Evolutionary conservation across 2,888 invertebrate genomes (phyloP).

Genomic region (Apamea crenata): DNA sequence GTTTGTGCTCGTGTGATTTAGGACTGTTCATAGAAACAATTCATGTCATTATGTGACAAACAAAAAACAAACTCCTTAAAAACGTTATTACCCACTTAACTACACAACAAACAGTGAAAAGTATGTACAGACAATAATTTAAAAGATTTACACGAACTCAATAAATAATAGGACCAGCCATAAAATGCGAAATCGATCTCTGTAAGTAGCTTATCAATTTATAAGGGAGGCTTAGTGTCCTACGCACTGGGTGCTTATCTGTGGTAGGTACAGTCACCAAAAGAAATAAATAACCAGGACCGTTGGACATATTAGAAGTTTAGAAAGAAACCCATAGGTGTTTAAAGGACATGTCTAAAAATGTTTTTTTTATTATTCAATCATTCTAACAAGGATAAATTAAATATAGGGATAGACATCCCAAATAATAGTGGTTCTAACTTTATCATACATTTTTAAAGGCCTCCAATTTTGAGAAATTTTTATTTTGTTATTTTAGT

Average conservation of each 20-base stretch:
- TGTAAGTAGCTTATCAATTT: slow-evolving; percentile 85
- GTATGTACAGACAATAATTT: slow-evolving; percentile 29
- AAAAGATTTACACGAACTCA: slow-evolving; percentile 50
- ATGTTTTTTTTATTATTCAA: too few relatives aligned
- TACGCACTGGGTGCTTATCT: slow-evolving; percentile 73
- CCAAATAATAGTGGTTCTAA: too few relatives aligned
- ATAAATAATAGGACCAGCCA: slow-evolving; percentile 41
- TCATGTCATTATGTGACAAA: neutral
- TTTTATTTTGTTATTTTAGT: too few relatives aligned
- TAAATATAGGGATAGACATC: too few relatives aligned
- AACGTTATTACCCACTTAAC: neutral
- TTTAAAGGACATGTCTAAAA: too few relatives aligned
- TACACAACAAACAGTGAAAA: neutral
- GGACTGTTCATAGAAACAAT: too few relatives aligned
- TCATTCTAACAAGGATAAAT: too few relatives aligned
- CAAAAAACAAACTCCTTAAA: neutral
- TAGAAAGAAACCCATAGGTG: too few relatives aligned
- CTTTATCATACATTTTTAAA: too few relatives aligned
- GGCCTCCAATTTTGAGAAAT: too few relatives aligned
- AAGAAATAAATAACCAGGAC: neutral
- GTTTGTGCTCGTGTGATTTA: neutral
- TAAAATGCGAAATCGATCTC: slow-evolving; percentile 77
- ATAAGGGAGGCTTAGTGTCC: slow-evolving; percentile 79
- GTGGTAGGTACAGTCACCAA: slow-evolving; percentile 20
- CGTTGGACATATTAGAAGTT: neutral